Percentiles rank a stretch among this genome's conserved stretches.
These are phyloP conservation scores for Eupithecia subfuscata DNA, from an alignment of 2,888 invertebrate genomes.

Conservation along the genomic window DNA sequence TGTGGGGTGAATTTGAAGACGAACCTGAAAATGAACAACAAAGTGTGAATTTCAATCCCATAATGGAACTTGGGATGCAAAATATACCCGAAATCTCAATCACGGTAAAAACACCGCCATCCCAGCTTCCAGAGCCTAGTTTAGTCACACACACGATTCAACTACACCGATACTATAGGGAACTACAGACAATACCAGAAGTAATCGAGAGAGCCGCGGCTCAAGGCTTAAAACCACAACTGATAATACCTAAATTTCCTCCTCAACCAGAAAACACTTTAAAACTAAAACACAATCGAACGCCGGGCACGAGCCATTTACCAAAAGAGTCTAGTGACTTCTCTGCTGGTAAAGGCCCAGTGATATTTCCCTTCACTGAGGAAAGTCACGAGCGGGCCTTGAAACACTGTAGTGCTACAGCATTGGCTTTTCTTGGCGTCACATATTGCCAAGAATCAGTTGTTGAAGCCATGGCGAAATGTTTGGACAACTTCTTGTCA, in stretches of 20 bases:
- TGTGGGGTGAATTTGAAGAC: conserved; percentile 77
- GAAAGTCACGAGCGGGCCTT: conserved; percentile 77
- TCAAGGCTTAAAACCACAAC: no score
- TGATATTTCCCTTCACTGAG: conserved; percentile 74
- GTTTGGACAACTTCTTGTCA: conserved; percentile 71
- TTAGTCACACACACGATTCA: conserved; percentile 78
- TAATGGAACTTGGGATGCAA: conserved; percentile 80
- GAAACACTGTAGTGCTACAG: conserved; percentile 75
- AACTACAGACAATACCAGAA: conserved; percentile 64
- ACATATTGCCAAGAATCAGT: conserved; percentile 71
- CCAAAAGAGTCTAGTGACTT: conserved; percentile 77
- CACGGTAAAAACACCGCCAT: conserved; percentile 75
- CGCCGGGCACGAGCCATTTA: conserved; percentile 71
- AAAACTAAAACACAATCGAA: conserved; percentile 65
- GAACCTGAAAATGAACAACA: conserved; percentile 69
- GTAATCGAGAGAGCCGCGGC: conserved; percentile 57
- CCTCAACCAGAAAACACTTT: conserved; percentile 60
- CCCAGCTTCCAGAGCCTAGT: conserved; percentile 75
- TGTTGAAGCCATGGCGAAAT: conserved; percentile 70
- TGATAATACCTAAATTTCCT: conserved; percentile 68
- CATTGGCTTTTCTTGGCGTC: conserved; percentile 74
- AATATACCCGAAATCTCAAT: conserved; percentile 80
- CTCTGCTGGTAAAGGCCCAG: conserved; percentile 72
- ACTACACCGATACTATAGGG: conserved; percentile 69
- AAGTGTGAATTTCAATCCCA: conserved; percentile 78